These are phyloP conservation scores for Forpus xanthops DNA, from an alignment of 2,797 vertebrate species.

Conservation along the genomic window DNA sequence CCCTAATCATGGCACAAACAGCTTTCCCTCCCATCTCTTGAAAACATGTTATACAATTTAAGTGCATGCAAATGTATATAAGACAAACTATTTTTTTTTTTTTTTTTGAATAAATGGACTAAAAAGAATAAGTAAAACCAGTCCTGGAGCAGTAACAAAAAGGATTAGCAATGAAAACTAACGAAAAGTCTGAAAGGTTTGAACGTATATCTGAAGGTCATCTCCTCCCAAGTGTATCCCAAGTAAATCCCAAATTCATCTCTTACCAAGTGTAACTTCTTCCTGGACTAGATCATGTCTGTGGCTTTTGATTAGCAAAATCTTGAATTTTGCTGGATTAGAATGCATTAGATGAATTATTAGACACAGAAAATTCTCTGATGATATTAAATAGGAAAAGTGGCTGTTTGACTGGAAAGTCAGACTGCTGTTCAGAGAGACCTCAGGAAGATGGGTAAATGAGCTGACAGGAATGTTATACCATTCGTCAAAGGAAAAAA, in stretches of 20 bases:
- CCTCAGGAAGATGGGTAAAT: background rate
- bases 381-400: background rate
- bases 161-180: background rate
- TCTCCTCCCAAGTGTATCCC: background rate
- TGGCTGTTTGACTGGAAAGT: background rate
- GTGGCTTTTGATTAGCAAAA: background rate
- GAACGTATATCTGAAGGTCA: background rate
- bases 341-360: background rate
- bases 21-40: background rate
- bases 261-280: background rate
- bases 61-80: fast-evolving
- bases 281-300: background rate
- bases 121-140: background rate
- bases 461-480: background rate
- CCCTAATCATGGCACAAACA: background rate
- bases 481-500: background rate
- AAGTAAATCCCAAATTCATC: too few relatives aligned
- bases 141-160: background rate
- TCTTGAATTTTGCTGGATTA: background rate
- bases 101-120: background rate
- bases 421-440: background rate
- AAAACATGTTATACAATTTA: background rate
- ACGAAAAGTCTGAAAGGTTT: background rate
- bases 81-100: background rate
- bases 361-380: background rate